phyloP scores from a whole-genome alignment of 1,140 invertebrate species.

The Nymphalis io region DNA sequence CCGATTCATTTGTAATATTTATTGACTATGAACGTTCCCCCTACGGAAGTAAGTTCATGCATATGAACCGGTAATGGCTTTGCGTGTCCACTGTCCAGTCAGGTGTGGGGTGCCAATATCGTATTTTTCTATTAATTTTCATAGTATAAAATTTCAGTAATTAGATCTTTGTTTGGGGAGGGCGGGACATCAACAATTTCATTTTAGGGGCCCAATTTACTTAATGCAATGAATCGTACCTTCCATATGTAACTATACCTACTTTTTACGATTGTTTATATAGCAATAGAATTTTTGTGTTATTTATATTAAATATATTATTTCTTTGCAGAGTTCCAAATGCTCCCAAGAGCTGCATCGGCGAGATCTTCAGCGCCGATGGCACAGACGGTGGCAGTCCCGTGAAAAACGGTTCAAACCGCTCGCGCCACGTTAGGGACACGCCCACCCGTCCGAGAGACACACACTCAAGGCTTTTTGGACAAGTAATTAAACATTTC shows the following conservation, averaged over 20 bases:
- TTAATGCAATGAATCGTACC: not conserved
- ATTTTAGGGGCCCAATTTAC: not conserved
- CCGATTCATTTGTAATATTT: slow-evolving; percentile 50
- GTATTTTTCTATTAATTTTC: slow-evolving; percentile 31
- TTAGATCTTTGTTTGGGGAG: slow-evolving; percentile 29
- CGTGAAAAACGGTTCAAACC: slow-evolving; percentile 63
- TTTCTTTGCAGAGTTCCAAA: slow-evolving; percentile 75
- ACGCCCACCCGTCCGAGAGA: slow-evolving; percentile 74
- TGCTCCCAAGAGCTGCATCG: slow-evolving; percentile 79
- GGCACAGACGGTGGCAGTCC: slow-evolving; percentile 58
- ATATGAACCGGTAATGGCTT: slow-evolving; percentile 33
- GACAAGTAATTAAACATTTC: slow-evolving; percentile 36
- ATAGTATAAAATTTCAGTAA: slow-evolving; percentile 37
- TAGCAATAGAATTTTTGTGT: too few relatives aligned
- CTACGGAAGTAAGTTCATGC: slow-evolving; percentile 48
- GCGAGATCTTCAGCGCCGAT: slow-evolving; percentile 77
- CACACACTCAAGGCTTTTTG: slow-evolving; percentile 79
- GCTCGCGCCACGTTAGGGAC: slow-evolving; percentile 64
- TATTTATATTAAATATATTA: not conserved
- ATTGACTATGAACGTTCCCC: slow-evolving; percentile 45
- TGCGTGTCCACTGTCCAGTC: slow-evolving; percentile 43
- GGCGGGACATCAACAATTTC: not conserved
- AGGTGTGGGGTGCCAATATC: slow-evolving; percentile 32
- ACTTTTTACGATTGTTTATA: too few relatives aligned
- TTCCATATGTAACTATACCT: too few relatives aligned